phyloP scores from a whole-genome alignment of 2,113 vertebrate species.

The Acrocephalus kingi region DNA sequence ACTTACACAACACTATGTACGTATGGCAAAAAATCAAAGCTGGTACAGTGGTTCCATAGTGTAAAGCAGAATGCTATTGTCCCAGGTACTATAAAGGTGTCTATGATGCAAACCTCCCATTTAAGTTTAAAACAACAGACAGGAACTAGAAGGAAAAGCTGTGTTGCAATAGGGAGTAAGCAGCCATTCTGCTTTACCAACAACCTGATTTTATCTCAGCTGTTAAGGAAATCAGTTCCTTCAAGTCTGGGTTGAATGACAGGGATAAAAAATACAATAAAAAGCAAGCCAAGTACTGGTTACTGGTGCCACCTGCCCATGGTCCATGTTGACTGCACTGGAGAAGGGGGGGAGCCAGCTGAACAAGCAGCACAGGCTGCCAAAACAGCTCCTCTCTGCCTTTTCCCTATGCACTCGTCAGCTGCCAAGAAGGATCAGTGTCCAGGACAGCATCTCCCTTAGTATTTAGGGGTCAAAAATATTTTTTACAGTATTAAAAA shows the following conservation, averaged over 20 bases:
- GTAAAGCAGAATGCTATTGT: neutral
- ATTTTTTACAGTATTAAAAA: neutral
- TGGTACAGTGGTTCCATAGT: neutral
- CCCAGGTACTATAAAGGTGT: neutral
- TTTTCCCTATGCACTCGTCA: neutral
- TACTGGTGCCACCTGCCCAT: neutral
- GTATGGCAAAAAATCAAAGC: neutral
- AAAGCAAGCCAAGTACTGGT: neutral
- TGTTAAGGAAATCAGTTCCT: neutral
- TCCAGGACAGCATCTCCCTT: neutral
- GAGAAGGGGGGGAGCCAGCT: neutral
- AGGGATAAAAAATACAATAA: neutral
- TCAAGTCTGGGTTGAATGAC: neutral
- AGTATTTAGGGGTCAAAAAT: neutral
- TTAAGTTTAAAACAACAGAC: neutral
- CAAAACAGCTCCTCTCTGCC: neutral
- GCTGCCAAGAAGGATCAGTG: neutral
- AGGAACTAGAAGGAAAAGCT: neutral
- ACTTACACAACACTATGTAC: accelerated
- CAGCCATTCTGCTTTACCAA: neutral
- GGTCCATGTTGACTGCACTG: accelerated
- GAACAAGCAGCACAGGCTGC: neutral
- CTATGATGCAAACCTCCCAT: neutral
- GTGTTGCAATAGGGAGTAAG: neutral
- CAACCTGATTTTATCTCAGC: neutral